Evolutionary conservation across 2,113 vertebrate genomes (phyloP), one percentile per base, ranked within the genome.

Genomic region (Fregata magnificens): DNA sequence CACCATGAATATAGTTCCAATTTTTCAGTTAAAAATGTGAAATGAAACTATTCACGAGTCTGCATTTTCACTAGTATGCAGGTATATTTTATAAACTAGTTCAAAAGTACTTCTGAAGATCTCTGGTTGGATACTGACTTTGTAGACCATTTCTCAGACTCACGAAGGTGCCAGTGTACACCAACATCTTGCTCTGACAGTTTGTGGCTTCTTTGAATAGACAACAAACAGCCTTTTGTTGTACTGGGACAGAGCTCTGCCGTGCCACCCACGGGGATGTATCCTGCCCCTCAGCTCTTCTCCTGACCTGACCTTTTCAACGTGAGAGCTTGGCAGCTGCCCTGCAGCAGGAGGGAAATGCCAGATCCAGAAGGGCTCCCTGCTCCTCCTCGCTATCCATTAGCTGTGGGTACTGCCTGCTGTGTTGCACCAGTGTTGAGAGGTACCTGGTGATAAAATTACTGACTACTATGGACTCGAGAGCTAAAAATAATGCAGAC

Each of bases 181-280:
- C 14, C 55, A 94, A 9, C 6, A 66, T 12, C 14, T 52, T 82
- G 4, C 15, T 82, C 15, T 62, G 52, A 40, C 3, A 58, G 3
- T 67, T 40, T 66, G 36, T 81, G 52, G 3, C 16, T 81, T 94
- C n/a, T 77, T 42, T 61, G 45, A 91, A 24, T 12, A 74, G 55
- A 53, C 6, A 70, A 36, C 15, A 52, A 53, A 6, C 6, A 40
- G 7, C 17, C 5, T 84, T 42, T 34, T 71, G 19, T 63, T 70
- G 28, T 31, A 40, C 9, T 16, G 22, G 31, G 50, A 31, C 13
- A 36, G 45, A 62, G 29, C 45, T 86, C 19, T 66, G 28, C 16
- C 0, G 4, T 83, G 45, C 18, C 56, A 55, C 56, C 13, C 3
- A 1, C 52, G 32, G 52, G 62, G 38, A 38, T 0, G 2, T 5